Evolutionary conservation across 2,113 vertebrate genomes (phyloP).

Genomic region (Epinephelus lanceolatus): DNA sequence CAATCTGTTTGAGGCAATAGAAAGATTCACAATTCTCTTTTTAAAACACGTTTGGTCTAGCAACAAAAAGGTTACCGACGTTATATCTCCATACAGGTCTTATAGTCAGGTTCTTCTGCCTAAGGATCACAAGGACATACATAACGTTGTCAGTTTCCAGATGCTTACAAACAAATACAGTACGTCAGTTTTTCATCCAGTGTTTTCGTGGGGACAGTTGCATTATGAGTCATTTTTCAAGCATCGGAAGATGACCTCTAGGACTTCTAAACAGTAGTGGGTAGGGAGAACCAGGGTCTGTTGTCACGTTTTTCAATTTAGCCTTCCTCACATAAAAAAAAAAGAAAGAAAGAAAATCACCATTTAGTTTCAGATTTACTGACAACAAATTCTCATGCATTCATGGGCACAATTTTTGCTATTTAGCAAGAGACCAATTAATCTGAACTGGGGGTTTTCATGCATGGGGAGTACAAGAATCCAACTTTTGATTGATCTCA

Average conservation of each 20-base stretch:
- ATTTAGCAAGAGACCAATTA: slow-evolving; percentile 26
- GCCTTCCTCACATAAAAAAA: slow-evolving; percentile 39
- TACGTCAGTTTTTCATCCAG: slow-evolving; percentile 67
- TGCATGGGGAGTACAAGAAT: slow-evolving; percentile 30
- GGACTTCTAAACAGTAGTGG: slow-evolving; percentile 77
- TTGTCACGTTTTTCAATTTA: slow-evolving; percentile 53
- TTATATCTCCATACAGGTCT: slow-evolving; percentile 81
- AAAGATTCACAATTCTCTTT: slow-evolving; percentile 86
- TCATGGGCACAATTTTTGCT: slow-evolving; percentile 32
- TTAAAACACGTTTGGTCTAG: slow-evolving; percentile 86
- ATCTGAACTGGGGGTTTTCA: slow-evolving; percentile 23
- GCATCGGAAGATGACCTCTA: slow-evolving; percentile 75
- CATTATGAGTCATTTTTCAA: slow-evolving; percentile 72
- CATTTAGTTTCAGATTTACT: slow-evolving; percentile 48
- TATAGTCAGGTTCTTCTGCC: slow-evolving; percentile 79
- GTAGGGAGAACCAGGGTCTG: slow-evolving; percentile 79
- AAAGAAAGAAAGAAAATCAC: slow-evolving; percentile 14
- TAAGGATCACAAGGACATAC: slow-evolving; percentile 84
- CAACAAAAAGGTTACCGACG: slow-evolving; percentile 82
- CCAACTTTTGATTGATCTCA: slow-evolving; percentile 24
- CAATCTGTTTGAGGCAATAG: slow-evolving; percentile 86
- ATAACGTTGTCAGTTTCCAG: slow-evolving; percentile 73
- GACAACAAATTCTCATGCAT: slow-evolving; percentile 63
- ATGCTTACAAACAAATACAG: slow-evolving; percentile 79
- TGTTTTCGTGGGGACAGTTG: slow-evolving; percentile 58